Base-by-base conservation (phyloP, 1,140 invertebrate genomes). In the Listronotus bonariensis region DNA sequence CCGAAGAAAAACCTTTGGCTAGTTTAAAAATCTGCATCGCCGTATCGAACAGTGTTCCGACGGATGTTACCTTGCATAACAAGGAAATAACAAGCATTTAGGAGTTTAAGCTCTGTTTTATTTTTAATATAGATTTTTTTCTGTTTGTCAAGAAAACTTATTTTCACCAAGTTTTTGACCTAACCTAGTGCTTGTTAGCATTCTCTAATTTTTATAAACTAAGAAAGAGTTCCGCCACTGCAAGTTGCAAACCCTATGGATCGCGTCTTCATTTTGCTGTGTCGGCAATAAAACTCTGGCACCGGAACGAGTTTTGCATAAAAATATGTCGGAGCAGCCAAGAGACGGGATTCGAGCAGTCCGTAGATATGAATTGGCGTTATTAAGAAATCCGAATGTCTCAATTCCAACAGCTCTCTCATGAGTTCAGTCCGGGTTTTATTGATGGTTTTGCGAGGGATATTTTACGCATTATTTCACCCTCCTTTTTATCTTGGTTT, bases 301-400 rank as follows among this genome's bases (percentile, higher is more conserved):
- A 70, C 72, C 73, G 75, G 75, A 74, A 76, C 75, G 72, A 68
- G 73, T 72, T 76, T 75, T 73, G 75, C 74, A 76, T 76, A 75
- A 75, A 76, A 76, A 76, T 76, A 76, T 76, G 75, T 75, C 69
- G 65, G 65, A 59, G 48, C 62, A 43, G 42, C 64, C 65, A 71
- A 74, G 67, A 74, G 66, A 66, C 68, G 68, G 42, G 64, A 66
- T 69, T 67, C 55, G 53, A 59, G 54, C 64, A 58, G 70, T 70
- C 72, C 68, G 65, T 38, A 71, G 68, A 73, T 75, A 75, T 74
- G 72, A 75, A 75, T 75, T 75, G 74, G 71, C 60, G 72, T 75
- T 74, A 74, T 74, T 74, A 75, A 71, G 68, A 68, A 72, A 72
- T 74, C 71, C 65, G 69, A 72, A 74, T 74, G 68, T 71, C 62